A percentile compares a stretch with the other conserved stretches of the same genome.
phyloP scores from a whole-genome alignment of 2,888 invertebrate species.

The Aleiodes testaceus region DNA sequence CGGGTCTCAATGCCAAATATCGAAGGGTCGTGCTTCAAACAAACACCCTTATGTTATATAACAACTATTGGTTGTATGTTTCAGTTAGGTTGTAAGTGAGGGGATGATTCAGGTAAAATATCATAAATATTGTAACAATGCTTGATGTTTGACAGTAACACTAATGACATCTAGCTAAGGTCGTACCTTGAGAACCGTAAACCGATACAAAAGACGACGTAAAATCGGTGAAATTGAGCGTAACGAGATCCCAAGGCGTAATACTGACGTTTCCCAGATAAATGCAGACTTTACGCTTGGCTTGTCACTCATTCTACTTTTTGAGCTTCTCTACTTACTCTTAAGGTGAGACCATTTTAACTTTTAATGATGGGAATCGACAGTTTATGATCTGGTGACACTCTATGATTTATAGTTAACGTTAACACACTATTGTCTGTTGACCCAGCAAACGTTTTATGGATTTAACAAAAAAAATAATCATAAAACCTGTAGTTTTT shows the following conservation, averaged over 20 bases:
- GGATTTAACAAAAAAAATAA: not conserved
- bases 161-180: conserved; percentile 64
- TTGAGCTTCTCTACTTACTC: conserved; percentile 25
- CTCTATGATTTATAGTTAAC: conserved; percentile 57
- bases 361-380: conserved; percentile 62
- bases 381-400: conserved; percentile 62
- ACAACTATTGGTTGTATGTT: conserved; percentile 3
- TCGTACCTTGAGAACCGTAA: conserved; percentile 61
- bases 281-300: conserved; percentile 61
- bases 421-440: not conserved
- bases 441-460: not conserved
- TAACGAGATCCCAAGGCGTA: conserved; percentile 57
- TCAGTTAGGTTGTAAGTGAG: conserved; percentile 14
- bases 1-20: conserved; percentile 34
- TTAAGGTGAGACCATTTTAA: conserved; percentile 44
- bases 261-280: conserved; percentile 36
- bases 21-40: conserved; percentile 23
- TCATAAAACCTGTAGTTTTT: no score
- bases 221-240: conserved; percentile 72
- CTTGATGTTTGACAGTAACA: conserved; percentile 64
- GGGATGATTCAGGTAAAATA: conserved; percentile 56
- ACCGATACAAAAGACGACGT: conserved; percentile 64
- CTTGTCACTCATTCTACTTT: conserved; percentile 53
- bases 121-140: conserved; percentile 63
- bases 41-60: conserved; percentile 22